Conservation (phyloP, 2,888 invertebrate genomes). For the Digitonthophagus gazella region DNA sequence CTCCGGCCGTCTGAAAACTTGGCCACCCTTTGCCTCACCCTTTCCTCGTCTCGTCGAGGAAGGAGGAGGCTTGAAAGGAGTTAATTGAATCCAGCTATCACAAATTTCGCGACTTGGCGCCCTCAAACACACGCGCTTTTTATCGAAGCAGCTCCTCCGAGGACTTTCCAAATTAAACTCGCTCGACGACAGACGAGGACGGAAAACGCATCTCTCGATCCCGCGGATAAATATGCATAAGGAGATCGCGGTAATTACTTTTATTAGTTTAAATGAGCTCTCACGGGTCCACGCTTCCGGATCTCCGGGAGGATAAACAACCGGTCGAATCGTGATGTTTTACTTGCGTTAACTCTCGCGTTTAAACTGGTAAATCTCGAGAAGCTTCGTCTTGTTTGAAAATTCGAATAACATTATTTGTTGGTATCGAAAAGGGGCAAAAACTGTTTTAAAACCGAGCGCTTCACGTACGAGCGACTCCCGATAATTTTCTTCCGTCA, state of each 20-base stretch:
- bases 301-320: not conserved
- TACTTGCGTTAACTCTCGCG: not conserved
- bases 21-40: too few relatives aligned
- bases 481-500: not conserved
- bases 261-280: not conserved
- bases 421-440: too few relatives aligned
- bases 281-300: not conserved
- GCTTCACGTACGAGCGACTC: not conserved
- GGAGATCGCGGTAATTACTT: not conserved
- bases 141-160: not conserved
- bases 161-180: not conserved
- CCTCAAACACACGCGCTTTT: not conserved
- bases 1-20: not conserved
- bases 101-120: too few relatives aligned
- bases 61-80: not conserved
- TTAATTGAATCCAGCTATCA: not conserved
- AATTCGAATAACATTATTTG: too few relatives aligned
- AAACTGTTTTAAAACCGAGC: too few relatives aligned
- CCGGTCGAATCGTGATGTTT: not conserved
- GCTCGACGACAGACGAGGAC: not conserved
- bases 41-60: not conserved
- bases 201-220: not conserved
- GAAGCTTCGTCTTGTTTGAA: too few relatives aligned
- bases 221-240: not conserved
- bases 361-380: too few relatives aligned